Evolutionary conservation across 1,140 invertebrate genomes (phyloP).

Genomic region (Drosophila kikkawai): DNA sequence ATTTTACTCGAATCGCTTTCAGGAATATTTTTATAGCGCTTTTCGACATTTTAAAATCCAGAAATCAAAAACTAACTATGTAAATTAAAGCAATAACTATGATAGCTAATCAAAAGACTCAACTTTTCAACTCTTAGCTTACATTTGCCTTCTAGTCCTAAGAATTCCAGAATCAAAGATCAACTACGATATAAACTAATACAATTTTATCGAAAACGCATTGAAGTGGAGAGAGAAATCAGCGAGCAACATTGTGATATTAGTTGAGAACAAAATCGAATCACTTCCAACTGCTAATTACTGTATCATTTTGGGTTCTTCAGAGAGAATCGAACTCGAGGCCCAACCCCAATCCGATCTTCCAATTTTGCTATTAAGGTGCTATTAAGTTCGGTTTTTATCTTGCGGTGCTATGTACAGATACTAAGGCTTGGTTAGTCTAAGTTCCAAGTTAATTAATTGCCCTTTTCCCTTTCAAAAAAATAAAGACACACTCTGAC

Average conservation of each 20-base stretch:
- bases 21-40: conserved; percentile 77
- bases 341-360: conserved; percentile 40
- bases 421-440: conserved; percentile 33
- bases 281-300: conserved; percentile 78
- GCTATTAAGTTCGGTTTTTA: conserved; percentile 43
- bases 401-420: conserved; percentile 46
- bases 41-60: conserved; percentile 73
- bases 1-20: conserved; percentile 77
- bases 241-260: conserved; percentile 83
- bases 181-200: conserved; percentile 20
- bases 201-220: conserved; percentile 40
- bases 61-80: conserved; percentile 42
- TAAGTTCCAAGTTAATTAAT: conserved; percentile 21
- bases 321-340: neutral
- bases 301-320: conserved; percentile 55
- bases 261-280: conserved; percentile 81
- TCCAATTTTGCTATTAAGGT: conserved; percentile 47
- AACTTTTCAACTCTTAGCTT: conserved; percentile 76
- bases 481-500: conserved; percentile 39
- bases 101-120: conserved; percentile 72
- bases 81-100: conserved; percentile 74
- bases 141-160: conserved; percentile 77
- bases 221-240: conserved; percentile 62
- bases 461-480: neutral
- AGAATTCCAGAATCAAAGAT: conserved; percentile 57